These are phyloP conservation scores for Acholoe squamosa DNA, from an alignment of 2,888 invertebrate genomes.

Conservation along the genomic window DNA sequence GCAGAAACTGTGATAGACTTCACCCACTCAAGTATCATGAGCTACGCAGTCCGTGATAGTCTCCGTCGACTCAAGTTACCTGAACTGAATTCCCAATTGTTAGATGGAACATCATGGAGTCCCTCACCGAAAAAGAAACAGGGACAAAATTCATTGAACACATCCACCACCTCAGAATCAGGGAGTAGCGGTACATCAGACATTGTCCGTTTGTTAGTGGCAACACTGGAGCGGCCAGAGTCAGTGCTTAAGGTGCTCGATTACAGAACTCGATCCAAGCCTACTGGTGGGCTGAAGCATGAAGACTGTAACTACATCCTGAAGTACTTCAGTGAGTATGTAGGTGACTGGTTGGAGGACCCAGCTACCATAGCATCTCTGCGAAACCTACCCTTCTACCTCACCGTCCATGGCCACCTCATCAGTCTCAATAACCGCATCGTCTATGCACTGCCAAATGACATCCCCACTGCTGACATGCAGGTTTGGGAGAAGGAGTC, in stretches of 20 bases:
- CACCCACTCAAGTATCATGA: conserved; percentile 70
- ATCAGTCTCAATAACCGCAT: conserved; percentile 66
- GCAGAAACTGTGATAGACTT: conserved; percentile 71
- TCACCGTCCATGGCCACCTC: conserved; percentile 69
- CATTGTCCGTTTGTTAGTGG: conserved; percentile 68
- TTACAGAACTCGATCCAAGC: conserved; percentile 23
- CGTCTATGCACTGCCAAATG: conserved; percentile 69
- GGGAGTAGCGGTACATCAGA: conserved; percentile 36
- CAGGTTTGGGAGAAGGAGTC: conserved; percentile 69
- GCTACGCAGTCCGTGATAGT: conserved; percentile 68
- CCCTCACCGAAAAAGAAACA: conserved; percentile 10
- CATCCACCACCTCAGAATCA: not conserved
- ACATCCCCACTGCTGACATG: conserved; percentile 71
- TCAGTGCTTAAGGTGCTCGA: conserved; percentile 67
- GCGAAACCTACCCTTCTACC: conserved; percentile 69
- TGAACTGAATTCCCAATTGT: conserved; percentile 69
- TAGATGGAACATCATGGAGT: conserved; percentile 68
- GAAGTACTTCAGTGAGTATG: conserved; percentile 72
- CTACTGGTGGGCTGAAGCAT: conserved; percentile 54
- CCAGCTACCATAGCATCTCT: conserved; percentile 63
- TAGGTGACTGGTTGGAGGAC: conserved; percentile 67
- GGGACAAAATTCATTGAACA: not conserved
- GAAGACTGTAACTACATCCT: conserved; percentile 71
- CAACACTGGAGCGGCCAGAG: conserved; percentile 69
- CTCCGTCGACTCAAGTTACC: conserved; percentile 70